Percentiles rank a stretch among this genome's conserved stretches.
Conservation (phyloP, 1,140 invertebrate genomes). For the Eurosta solidaginis region DNA sequence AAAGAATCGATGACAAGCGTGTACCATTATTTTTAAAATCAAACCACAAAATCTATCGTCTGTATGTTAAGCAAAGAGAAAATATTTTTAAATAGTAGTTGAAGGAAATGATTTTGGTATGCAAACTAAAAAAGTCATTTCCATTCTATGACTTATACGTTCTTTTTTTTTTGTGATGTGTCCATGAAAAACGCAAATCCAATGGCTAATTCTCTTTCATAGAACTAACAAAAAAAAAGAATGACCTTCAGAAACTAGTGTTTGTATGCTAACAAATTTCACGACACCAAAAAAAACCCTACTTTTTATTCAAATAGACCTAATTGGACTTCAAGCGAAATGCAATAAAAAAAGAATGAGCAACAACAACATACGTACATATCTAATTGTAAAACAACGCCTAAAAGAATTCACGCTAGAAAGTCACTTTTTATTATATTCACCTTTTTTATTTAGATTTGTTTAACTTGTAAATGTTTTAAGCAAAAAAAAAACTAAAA, state of each 20-base stretch:
- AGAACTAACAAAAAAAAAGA: background rate
- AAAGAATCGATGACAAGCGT: no score
- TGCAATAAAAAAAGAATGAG: background rate
- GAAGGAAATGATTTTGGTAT: no score
- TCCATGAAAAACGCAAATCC: background rate
- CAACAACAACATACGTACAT: background rate
- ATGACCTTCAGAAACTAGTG: background rate
- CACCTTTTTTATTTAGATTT: conserved; percentile 20
- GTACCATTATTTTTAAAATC: no score
- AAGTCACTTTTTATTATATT: conserved; percentile 28
- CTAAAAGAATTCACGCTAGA: background rate
- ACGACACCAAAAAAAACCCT: background rate
- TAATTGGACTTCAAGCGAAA: background rate
- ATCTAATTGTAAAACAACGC: background rate
- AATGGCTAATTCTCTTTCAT: background rate
- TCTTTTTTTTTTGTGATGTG: background rate
- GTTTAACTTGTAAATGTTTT: conserved; percentile 10
- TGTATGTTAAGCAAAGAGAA: no score
- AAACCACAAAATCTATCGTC: no score
- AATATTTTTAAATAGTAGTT: no score
- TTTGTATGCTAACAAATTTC: background rate
- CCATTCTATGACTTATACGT: no score
- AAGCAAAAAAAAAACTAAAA: background rate
- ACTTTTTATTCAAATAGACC: conserved; percentile 3
- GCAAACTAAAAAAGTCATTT: no score